phyloP scores from a whole-genome alignment of 2,797 vertebrate species.

The Phrynocephalus forsythii region DNA sequence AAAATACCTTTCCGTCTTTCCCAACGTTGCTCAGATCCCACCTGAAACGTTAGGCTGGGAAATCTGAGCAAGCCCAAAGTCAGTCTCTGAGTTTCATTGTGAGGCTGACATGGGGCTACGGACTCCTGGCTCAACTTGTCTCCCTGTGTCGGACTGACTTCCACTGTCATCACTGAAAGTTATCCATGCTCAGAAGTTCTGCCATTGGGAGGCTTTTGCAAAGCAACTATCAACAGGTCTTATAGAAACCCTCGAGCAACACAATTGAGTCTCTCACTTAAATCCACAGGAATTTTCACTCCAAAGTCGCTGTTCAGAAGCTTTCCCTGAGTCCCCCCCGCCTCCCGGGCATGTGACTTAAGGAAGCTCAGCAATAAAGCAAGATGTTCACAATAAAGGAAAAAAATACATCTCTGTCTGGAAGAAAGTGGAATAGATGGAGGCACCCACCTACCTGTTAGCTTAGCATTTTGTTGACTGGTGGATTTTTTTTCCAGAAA shows the following conservation, averaged over 20 bases:
- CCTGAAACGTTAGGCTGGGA: neutral
- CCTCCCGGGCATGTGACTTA: constrained; percentile 21
- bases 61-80: neutral
- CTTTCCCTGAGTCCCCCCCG: constrained; percentile 23
- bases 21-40: neutral
- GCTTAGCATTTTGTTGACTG: neutral
- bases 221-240: neutral
- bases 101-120: too few relatives aligned
- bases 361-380: constrained; percentile 19
- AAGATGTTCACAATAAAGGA: neutral
- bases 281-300: neutral
- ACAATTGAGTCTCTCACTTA: constrained; percentile 3
- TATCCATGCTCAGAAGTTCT: neutral
- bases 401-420: neutral
- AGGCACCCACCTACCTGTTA: neutral
- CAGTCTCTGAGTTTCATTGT: neutral
- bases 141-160: neutral
- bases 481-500: neutral
- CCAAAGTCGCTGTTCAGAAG: constrained; percentile 3
- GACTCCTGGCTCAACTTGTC: neutral
- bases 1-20: neutral
- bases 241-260: neutral
- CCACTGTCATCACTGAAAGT: neutral
- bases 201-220: neutral
- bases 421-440: neutral